Evolutionary conservation across 2,888 invertebrate species (phyloP).

Genomic region (Clepsis dumicolana): DNA sequence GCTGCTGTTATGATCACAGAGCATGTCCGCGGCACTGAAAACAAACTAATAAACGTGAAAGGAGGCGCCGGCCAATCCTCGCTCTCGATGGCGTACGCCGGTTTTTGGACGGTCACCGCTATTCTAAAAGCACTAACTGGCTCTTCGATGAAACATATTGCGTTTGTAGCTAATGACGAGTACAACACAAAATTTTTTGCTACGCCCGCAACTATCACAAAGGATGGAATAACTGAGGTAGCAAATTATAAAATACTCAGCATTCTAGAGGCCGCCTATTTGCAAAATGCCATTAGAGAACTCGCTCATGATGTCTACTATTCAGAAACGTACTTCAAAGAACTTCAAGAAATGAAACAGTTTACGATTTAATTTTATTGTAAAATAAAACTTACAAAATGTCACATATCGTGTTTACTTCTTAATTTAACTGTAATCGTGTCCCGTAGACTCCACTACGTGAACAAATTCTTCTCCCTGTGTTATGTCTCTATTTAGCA

Average conservation of each 20-base stretch:
- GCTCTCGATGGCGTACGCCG: constrained; percentile 24
- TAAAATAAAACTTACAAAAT: constrained; percentile 5
- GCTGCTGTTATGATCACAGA: constrained; percentile 29
- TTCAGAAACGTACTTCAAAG: constrained; percentile 20
- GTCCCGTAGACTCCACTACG: constrained; percentile 51
- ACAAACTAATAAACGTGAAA: neutral
- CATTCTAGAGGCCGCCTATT: constrained; percentile 21
- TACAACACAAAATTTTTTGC: constrained; percentile 31
- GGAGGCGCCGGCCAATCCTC: constrained; percentile 11
- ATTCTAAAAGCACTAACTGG: constrained; percentile 28
- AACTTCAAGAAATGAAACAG: neutral
- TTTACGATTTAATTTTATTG: constrained; percentile 7
- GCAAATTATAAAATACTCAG: constrained; percentile 21
- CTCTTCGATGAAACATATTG: constrained; percentile 18
- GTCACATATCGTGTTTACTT: neutral
- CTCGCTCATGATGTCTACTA: constrained; percentile 24
- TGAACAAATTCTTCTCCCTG: constrained; percentile 64
- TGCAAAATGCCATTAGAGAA: constrained; percentile 12
- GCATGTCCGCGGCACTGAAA: constrained; percentile 25
- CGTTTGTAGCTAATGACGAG: constrained; percentile 27
- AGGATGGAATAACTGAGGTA: constrained; percentile 17
- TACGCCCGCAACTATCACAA: constrained; percentile 22
- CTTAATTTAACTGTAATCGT: constrained; percentile 21
- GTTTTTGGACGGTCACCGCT: constrained; percentile 12
- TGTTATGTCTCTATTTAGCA: constrained; percentile 62